Conservation (phyloP, 2,888 invertebrate genomes). For the Baccha elongata region DNA sequence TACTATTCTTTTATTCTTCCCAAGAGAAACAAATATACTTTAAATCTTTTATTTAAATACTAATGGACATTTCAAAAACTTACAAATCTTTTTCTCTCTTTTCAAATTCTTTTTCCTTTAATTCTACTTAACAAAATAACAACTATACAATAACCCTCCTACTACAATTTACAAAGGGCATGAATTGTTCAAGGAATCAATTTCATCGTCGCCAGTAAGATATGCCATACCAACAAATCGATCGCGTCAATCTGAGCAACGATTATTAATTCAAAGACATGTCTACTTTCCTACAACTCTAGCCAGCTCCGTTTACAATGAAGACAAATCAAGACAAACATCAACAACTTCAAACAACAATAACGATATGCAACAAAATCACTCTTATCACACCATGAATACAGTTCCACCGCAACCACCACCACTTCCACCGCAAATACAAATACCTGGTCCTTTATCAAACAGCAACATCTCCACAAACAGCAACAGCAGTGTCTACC, state of each 20-base stretch:
- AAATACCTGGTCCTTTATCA: background rate
- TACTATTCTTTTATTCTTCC: too few relatives aligned
- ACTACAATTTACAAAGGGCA: slow-evolving; percentile 32
- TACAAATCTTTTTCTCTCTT: slow-evolving; percentile 11
- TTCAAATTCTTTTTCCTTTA: background rate
- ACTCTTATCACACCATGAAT: slow-evolving; percentile 13
- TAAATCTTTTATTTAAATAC: too few relatives aligned
- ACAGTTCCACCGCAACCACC: slow-evolving; percentile 50
- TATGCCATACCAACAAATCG: slow-evolving; percentile 55
- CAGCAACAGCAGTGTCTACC: background rate
- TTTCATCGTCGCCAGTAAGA: slow-evolving; percentile 39
- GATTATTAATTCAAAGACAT: background rate
- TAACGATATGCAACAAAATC: slow-evolving; percentile 4
- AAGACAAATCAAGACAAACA: slow-evolving; percentile 22
- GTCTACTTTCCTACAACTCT: background rate
- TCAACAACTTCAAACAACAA: slow-evolving; percentile 1
- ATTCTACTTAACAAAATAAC: background rate
- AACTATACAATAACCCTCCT: background rate
- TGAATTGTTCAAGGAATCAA: slow-evolving; percentile 24
- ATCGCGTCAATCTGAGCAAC: slow-evolving; percentile 5
- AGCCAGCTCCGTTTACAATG: slow-evolving; percentile 14
- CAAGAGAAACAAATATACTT: too few relatives aligned
- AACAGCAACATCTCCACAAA: slow-evolving; percentile 3
- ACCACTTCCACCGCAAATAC: slow-evolving; percentile 33
- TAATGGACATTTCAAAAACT: too few relatives aligned